A percentile compares a stretch with the other conserved stretches of the same genome.
Conservation (phyloP, 2,888 invertebrate species). For the Drosophila paucipuncta region DNA sequence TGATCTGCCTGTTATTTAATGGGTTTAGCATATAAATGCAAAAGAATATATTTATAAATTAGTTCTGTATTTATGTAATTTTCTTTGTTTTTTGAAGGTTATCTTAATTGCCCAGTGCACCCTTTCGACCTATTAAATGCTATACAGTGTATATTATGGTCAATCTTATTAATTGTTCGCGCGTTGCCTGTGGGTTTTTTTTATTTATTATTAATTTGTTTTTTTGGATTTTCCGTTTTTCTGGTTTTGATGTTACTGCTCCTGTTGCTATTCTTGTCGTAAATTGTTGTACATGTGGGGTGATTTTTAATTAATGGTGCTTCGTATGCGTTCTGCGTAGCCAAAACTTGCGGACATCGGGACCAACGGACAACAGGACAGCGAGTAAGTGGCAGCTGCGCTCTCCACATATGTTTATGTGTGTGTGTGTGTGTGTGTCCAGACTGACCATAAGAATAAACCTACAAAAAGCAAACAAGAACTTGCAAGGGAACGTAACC, state of each 20-base stretch:
- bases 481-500: neutral
- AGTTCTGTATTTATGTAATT: neutral
- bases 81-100: neutral
- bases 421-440: constrained; percentile 19
- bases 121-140: neutral
- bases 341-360: constrained; percentile 45
- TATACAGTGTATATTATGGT: constrained; percentile 2
- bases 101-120: neutral
- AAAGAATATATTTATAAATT: neutral
- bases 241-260: constrained; percentile 68
- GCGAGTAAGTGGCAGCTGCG: constrained; percentile 36
- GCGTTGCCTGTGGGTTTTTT: constrained; percentile 1
- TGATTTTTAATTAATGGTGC: constrained; percentile 78
- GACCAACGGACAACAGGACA: constrained; percentile 39
- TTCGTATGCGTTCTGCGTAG: constrained; percentile 73
- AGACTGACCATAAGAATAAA: constrained; percentile 31
- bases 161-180: constrained; percentile 7
- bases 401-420: constrained; percentile 7
- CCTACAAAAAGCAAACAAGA: neutral
- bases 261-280: constrained; percentile 25
- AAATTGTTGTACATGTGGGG: constrained; percentile 58
- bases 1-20: neutral
- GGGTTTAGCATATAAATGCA: no score
- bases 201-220: constrained; percentile 4
- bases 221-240: constrained; percentile 40